A percentile compares a stretch with the other conserved stretches of the same genome.
phyloP scores from a whole-genome alignment of 2,888 invertebrate species.

The Teleiodes luculella region DNA sequence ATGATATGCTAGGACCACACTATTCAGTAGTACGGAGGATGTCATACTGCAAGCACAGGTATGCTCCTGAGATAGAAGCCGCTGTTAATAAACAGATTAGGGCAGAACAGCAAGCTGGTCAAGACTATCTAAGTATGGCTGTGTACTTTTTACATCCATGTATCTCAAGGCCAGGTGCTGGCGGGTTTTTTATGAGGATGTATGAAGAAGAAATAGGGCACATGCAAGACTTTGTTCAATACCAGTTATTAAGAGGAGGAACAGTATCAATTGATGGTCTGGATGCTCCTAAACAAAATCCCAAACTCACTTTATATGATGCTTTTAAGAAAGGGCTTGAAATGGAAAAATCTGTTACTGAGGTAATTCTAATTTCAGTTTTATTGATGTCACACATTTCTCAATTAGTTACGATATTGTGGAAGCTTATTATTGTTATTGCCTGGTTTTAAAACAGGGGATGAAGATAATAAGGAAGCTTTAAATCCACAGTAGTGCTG shows the following conservation, averaged over 20 bases:
- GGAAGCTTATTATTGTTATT: too few relatives aligned
- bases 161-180: conserved; percentile 35
- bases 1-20: neutral
- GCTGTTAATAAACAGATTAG: conserved; percentile 42
- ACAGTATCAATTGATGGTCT: conserved; percentile 30
- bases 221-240: conserved; percentile 41
- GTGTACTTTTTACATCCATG: conserved; percentile 38
- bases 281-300: conserved; percentile 21
- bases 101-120: conserved; percentile 44
- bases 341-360: conserved; percentile 43
- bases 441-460: too few relatives aligned
- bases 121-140: conserved; percentile 43
- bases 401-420: too few relatives aligned
- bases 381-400: too few relatives aligned
- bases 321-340: conserved; percentile 37
- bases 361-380: too few relatives aligned
- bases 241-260: conserved; percentile 43
- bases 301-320: conserved; percentile 31
- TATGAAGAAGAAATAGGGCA: conserved; percentile 44
- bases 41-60: conserved; percentile 31
- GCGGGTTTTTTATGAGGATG: conserved; percentile 48
- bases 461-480: too few relatives aligned
- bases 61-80: conserved; percentile 34
- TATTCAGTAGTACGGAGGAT: conserved; percentile 12
- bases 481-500: too few relatives aligned